phyloP scores from a whole-genome alignment of 2,797 vertebrate species.

The Macroramphosus scolopax region DNA sequence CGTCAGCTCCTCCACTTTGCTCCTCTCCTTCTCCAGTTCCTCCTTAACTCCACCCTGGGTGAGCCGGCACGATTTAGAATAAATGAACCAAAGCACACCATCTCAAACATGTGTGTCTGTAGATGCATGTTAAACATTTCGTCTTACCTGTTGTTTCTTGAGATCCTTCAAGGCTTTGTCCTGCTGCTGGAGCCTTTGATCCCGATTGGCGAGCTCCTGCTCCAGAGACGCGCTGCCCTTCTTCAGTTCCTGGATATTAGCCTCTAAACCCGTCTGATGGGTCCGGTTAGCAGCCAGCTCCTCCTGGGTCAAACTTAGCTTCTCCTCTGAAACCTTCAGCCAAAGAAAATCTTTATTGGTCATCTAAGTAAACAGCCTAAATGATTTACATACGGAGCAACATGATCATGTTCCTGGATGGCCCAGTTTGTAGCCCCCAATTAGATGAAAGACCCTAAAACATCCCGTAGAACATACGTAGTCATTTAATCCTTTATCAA shows the following conservation, averaged over 20 bases:
- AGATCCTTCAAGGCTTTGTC: conserved; percentile 78
- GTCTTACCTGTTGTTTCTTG: conserved; percentile 85
- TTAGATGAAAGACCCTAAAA: too few species aligned
- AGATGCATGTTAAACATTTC: neutral
- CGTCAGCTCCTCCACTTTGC: conserved; percentile 81
- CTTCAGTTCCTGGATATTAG: conserved; percentile 86
- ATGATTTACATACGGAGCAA: too few species aligned
- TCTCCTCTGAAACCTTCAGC: conserved; percentile 85
- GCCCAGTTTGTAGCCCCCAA: too few species aligned
- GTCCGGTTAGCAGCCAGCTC: conserved; percentile 88
- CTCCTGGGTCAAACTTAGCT: conserved; percentile 87
- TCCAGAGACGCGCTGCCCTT: conserved; percentile 72
- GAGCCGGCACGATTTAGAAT: conserved; percentile 1
- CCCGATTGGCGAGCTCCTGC: conserved; percentile 80
- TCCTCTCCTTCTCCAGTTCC: conserved; percentile 85
- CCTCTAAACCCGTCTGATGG: conserved; percentile 82
- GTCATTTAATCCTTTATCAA: too few species aligned
- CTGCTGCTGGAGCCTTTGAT: conserved; percentile 81
- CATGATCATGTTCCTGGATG: too few species aligned
- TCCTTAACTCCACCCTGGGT: conserved; percentile 82
- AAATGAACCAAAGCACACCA: too few species aligned
- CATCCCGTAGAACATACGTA: too few species aligned
- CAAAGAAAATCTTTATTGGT: too few species aligned
- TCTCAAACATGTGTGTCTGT: too few species aligned
- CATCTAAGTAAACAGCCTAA: too few species aligned